Evolutionary conservation across 2,113 vertebrate genomes (phyloP).

Genomic region (Pogona vitticeps): DNA sequence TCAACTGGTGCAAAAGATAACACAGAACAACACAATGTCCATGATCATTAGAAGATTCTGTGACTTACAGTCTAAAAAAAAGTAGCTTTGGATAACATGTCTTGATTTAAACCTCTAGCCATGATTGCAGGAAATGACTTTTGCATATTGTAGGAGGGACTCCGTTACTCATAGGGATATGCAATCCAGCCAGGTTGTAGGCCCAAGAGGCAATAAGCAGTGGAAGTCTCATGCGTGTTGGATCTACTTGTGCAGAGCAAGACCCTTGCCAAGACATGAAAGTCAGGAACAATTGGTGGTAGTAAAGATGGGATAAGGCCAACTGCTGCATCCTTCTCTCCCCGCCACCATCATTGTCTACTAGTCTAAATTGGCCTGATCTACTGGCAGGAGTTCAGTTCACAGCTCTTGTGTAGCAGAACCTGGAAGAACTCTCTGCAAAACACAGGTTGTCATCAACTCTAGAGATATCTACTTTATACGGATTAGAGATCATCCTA

Average conservation of each 20-base stretch:
- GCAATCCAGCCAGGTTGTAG: not conserved
- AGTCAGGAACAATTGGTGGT: not conserved
- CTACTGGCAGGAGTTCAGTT: too few relatives aligned
- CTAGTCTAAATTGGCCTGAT: too few relatives aligned
- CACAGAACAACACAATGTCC: not conserved
- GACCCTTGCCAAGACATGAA: too few relatives aligned
- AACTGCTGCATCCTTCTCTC: not conserved
- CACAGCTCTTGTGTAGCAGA: not conserved
- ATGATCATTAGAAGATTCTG: too few relatives aligned
- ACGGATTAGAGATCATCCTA: not conserved
- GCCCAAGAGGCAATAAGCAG: too few relatives aligned
- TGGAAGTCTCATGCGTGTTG: too few relatives aligned
- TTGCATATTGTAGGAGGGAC: too few relatives aligned
- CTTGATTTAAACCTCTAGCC: not conserved
- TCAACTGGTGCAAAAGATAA: slow-evolving; percentile 15
- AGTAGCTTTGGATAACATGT: too few relatives aligned
- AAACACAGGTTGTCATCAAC: not conserved
- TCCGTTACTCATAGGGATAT: not conserved
- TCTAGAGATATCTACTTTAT: not conserved
- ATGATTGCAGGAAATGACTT: not conserved
- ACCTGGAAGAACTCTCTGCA: not conserved
- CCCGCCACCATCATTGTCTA: too few relatives aligned
- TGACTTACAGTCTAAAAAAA: too few relatives aligned
- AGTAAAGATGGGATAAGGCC: not conserved
- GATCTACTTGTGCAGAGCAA: too few relatives aligned